Conservation (phyloP, 2,888 invertebrate genomes). For the Ypsolopha scabrella region DNA sequence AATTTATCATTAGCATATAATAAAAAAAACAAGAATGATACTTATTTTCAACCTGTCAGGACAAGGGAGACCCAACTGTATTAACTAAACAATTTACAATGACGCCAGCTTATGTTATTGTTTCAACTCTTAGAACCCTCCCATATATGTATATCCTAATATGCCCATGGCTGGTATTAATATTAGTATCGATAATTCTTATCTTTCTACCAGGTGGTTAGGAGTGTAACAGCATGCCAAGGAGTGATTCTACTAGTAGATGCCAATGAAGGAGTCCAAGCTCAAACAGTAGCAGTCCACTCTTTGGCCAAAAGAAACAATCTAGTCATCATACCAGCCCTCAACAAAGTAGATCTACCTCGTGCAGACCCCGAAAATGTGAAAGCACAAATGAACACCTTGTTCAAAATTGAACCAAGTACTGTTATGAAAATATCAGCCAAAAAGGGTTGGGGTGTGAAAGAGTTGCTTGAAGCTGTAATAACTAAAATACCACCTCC, state of each 20-base stretch:
- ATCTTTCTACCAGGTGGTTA: slow-evolving; percentile 70
- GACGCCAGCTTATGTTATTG: too few relatives aligned
- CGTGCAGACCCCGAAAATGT: slow-evolving; percentile 90
- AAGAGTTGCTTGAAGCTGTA: slow-evolving; percentile 80
- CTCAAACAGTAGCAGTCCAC: slow-evolving; percentile 98
- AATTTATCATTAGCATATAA: too few relatives aligned
- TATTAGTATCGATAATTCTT: neutral
- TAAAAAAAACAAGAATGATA: too few relatives aligned
- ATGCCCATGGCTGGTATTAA: too few relatives aligned
- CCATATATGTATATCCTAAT: too few relatives aligned
- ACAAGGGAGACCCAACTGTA: too few relatives aligned
- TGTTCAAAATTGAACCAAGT: slow-evolving; percentile 84
- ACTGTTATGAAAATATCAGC: slow-evolving; percentile 90
- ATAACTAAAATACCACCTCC: slow-evolving; percentile 85
- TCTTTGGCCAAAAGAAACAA: slow-evolving; percentile 88
- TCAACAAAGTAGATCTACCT: slow-evolving; percentile 97
- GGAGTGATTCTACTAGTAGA: slow-evolving; percentile 95
- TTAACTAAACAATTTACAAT: too few relatives aligned
- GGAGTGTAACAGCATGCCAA: slow-evolving; percentile 93
- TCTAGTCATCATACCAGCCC: slow-evolving; percentile 87
- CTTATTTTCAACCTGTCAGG: too few relatives aligned
- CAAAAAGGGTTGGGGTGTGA: slow-evolving; percentile 88
- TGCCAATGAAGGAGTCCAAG: slow-evolving; percentile 96
- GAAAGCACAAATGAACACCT: slow-evolving; percentile 78
- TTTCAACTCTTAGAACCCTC: too few relatives aligned